Evolutionary conservation across 2,888 invertebrate genomes (phyloP), one percentile per base, ranked within the genome.

Genomic region (Melanostoma mellinum): DNA sequence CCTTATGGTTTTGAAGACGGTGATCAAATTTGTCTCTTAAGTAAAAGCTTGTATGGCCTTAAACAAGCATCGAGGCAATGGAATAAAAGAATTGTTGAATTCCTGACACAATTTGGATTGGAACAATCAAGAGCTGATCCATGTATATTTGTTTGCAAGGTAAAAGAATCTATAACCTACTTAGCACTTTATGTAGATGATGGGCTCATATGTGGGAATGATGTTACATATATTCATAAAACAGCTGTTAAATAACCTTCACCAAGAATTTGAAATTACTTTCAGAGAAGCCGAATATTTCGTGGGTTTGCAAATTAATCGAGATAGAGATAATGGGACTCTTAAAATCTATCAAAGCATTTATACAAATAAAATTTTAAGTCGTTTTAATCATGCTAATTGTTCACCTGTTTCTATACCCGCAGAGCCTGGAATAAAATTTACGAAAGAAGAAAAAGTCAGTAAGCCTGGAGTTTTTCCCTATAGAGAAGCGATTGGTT

Each of bases 271-370:
- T 30, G 40, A 85, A 9, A 60, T 60, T n/a, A 53, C 52, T 2
- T 50, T 78, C 55, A 48, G 35, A 65, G 93, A 86, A 88, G 91
- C n/a, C 87, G 89, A 40, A 88, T 89, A n/a, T 86, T 90, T 36
- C 88, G 60, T 86, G 4, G 82, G 78, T 3, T 20, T 82, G n/a
- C 56, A 82, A 63, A 78, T 85, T 6, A 44, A 63, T 10, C 46
- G 48, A 20, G 55, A 74, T 56, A 6, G 10, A 38, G 55, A 65
- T 30, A 67, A 74, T 20, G 71, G 71, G 6, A 60, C 69, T 20
- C 46, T 81, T 2, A 48, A 40, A 52, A 38, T 85, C 2, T 53
- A 78, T 56, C 82, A 82, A 53, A 20, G 46, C 38, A 36, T 55
- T 6, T 81, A 78, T 50, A 53, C 71, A 32, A 30, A 50, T 9